Conservation (phyloP, 2,113 vertebrate genomes). For the Scytalopus superciliaris region DNA sequence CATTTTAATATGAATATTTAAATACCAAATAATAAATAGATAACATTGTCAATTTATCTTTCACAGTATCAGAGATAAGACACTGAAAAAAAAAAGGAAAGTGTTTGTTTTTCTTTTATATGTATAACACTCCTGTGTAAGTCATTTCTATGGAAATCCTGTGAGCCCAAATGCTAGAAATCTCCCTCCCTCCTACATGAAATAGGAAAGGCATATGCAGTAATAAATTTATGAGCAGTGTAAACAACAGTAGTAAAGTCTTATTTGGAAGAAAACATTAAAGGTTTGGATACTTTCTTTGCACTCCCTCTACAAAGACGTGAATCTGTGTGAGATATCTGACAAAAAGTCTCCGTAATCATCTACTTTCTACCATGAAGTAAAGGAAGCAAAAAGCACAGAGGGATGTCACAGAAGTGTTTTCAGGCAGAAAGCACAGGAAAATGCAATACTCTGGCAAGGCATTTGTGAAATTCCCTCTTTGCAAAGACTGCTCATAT, state of each 20-base stretch:
- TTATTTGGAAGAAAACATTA: neutral
- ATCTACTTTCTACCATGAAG: neutral
- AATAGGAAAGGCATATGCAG: neutral
- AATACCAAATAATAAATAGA: conserved; percentile 29
- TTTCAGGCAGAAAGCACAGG: neutral
- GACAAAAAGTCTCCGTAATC: neutral
- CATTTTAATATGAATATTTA: conserved; percentile 24
- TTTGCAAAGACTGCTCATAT: neutral
- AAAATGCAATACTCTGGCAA: neutral
- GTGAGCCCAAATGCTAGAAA: neutral
- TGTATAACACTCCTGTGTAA: neutral
- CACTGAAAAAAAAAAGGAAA: neutral
- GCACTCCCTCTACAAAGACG: neutral
- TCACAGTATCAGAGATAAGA: neutral
- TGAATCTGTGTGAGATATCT: neutral
- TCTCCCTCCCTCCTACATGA: neutral
- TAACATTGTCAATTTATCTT: neutral
- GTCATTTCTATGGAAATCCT: neutral
- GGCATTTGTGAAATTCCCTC: neutral
- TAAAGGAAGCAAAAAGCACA: neutral
- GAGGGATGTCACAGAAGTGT: neutral
- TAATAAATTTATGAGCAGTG: neutral
- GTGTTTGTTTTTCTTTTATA: neutral
- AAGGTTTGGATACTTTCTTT: neutral
- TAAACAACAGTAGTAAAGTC: neutral